Evolutionary conservation across 2,888 invertebrate species (phyloP), one percentile per base, ranked within the genome.

Genomic region (Luperina testacea): DNA sequence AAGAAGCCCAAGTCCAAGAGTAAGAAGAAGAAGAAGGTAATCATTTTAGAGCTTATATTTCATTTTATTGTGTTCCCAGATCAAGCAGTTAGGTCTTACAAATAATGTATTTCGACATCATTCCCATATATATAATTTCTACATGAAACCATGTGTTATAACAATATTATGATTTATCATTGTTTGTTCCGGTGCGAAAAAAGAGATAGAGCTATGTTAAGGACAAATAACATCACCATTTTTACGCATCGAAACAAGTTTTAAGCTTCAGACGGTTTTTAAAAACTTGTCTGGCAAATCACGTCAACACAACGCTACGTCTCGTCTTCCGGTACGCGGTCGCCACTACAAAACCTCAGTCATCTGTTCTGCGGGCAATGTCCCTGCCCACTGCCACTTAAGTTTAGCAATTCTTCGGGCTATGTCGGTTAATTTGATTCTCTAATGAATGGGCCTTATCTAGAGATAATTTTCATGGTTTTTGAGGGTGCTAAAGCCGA

Each of bases 21-120:
- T 59, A 97, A 96, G 93, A 97, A 97, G 91, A 97, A 97, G 91
- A 97, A 97, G 91, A 97, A 96, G 94, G 97, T 96, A 71, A 70
- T 24, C 3, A n/a, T 38, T 24, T 20, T 32, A 6, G 2, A 53
- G 1, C 51, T 32, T 51, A 32, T 70, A 70, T 51, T 48, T 20
- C 2, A 15, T 53, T 17, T 53, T 17, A 65, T 17, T 42, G 6
- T 48, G 48, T 13, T 15, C 9, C 68, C 20, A 32, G 13, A n/a
- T n/a, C n/a, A 13, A 20, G 6, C 38, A 38, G 64, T 15, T 13
- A 59, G 24, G 24, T 4, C 57, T 57, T 24, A 24, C 24, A 11
- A n/a, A 11, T 59, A 59, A 7, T 13, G n/a, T 59, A 9, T 11
- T n/a, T n/a, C 11, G n/a, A n/a, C n/a, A 59, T n/a, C n/a, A 24